Conservation (phyloP, 2,888 invertebrate species). For the Venustoraphidia nigricollis region DNA sequence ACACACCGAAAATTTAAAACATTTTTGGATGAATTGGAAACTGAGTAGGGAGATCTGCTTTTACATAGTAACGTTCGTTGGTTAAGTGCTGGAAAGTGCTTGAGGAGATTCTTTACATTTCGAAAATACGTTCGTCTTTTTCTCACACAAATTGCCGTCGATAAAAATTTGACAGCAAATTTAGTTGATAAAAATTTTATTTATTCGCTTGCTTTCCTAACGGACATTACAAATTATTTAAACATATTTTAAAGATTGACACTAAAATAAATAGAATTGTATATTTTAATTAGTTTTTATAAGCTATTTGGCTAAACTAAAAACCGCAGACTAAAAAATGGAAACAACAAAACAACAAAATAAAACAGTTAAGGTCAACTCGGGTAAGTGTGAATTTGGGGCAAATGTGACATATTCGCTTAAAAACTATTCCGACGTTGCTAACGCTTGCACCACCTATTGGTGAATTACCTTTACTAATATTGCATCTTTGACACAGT, state of each 20-base stretch:
- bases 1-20: slow-evolving; percentile 6
- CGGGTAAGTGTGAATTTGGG: too few relatives aligned
- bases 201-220: slow-evolving; percentile 8
- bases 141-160: slow-evolving; percentile 9
- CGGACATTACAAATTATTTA: slow-evolving; percentile 9
- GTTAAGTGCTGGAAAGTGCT: slow-evolving; percentile 8
- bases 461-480: too few relatives aligned
- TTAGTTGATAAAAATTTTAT: slow-evolving; percentile 11
- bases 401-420: too few relatives aligned
- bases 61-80: slow-evolving; percentile 5
- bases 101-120: slow-evolving; percentile 6
- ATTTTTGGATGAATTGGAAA: slow-evolving; percentile 6
- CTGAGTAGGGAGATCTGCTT: slow-evolving; percentile 6
- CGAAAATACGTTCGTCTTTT: slow-evolving; percentile 9
- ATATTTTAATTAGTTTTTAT: too few relatives aligned
- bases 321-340: too few relatives aligned
- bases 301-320: too few relatives aligned
- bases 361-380: too few relatives aligned
- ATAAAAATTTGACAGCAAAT: slow-evolving; percentile 11
- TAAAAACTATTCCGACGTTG: too few relatives aligned
- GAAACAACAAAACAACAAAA: too few relatives aligned
- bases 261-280: too few relatives aligned
- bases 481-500: too few relatives aligned
- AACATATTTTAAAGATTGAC: not conserved
- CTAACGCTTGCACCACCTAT: too few relatives aligned